Conservation (phyloP, 2,113 vertebrate species). For the Rhabdornis inornatus region DNA sequence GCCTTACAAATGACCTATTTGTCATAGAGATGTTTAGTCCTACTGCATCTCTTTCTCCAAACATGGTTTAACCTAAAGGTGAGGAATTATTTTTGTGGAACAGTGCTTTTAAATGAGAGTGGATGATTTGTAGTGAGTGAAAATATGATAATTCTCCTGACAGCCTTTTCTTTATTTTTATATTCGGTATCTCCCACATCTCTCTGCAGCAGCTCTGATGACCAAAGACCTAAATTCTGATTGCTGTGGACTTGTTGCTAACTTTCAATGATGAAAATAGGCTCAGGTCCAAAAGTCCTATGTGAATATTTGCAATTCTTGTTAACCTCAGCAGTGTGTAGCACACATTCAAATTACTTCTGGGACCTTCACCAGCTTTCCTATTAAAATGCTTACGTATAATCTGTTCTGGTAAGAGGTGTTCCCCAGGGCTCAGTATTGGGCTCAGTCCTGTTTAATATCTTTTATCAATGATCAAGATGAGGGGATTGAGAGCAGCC, state of each 20-base stretch:
- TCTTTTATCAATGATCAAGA: background rate
- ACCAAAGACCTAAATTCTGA: conserved; percentile 1
- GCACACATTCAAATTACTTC: background rate
- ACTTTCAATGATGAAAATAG: background rate
- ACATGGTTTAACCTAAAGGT: background rate
- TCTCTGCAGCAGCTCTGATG: background rate
- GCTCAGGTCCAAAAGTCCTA: background rate
- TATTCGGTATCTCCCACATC: background rate
- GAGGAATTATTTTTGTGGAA: background rate
- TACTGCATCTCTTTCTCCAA: background rate
- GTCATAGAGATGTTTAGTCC: background rate
- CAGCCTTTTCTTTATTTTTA: background rate
- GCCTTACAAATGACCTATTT: background rate
- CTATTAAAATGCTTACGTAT: conserved; percentile 15
- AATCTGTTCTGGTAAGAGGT: background rate
- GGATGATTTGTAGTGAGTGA: background rate
- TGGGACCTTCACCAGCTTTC: conserved; percentile 1
- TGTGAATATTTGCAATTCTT: conserved; percentile 36
- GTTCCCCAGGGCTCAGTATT: background rate
- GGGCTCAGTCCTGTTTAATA: background rate
- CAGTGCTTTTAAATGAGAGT: background rate
- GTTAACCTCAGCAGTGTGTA: conserved; percentile 20
- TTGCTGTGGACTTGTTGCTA: background rate
- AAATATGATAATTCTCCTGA: background rate
- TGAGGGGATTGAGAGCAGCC: background rate